Evolutionary conservation across 2,797 vertebrate species (phyloP), one percentile per base, ranked within the genome.

Genomic region (Tamandua tetradactyla): DNA sequence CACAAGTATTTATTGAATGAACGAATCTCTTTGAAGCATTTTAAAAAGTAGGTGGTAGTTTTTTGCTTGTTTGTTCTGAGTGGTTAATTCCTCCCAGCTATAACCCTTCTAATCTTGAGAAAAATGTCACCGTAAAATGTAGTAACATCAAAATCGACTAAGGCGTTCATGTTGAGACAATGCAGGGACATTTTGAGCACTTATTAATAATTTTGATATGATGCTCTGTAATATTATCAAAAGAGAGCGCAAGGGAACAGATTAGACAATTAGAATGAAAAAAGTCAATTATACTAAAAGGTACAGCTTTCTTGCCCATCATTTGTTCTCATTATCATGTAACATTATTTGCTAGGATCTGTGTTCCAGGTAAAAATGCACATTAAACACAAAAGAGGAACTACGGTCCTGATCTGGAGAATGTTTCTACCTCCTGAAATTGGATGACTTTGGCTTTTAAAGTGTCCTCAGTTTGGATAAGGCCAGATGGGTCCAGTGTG

Each of bases 101-200:
- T 49, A 13, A 84, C 9, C 25, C 85, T 93, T 94, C 59, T 88
- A 49, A 83, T 76, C 80, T 78, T 93, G 14, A 57, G 42, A 75
- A n/a, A 79, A 69, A 22, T 12, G 5, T 64, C 59, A 37, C 47
- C 61, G 11, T 47, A 71, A 93, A 94, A 71, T 72, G 35, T 47
- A 47, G 10, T 64, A 83, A 40, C n/a, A 42, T 88, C 91, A 83
- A 94, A 88, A n/a, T 94, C 23, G 75, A 5, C 57, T 85, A 42
- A 87, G 74, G 76, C 30, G 18, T 79, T 79, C 57, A 74, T 27
- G 74, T 79, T 86, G 69, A 95, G 44, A 47, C 32, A 52, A 74
- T 91, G 14, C 42, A 74, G 30, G 18, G n/a, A 4, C 5, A 49
- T 93, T 83, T 75, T 49, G 42, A 93, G 25, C 64, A 44, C 25